Evolutionary conservation across 2,888 invertebrate genomes (phyloP).

Genomic region (Catonia carolina): DNA sequence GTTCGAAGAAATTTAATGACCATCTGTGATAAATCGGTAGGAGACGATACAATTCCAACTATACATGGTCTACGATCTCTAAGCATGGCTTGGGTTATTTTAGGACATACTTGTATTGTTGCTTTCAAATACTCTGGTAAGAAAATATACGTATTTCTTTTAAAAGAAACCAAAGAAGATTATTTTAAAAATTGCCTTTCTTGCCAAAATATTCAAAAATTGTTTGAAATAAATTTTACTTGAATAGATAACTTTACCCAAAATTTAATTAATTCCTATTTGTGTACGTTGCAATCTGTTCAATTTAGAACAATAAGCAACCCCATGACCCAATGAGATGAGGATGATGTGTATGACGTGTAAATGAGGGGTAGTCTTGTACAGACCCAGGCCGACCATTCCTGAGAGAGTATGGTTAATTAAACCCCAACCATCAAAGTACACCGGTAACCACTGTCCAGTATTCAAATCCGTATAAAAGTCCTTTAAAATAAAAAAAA

Average conservation of each 20-base stretch:
- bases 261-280: neutral
- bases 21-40: conserved; percentile 64
- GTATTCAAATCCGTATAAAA: too few relatives aligned
- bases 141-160: neutral
- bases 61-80: conserved; percentile 44
- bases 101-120: conserved; percentile 55
- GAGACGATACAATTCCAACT: conserved; percentile 46
- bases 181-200: neutral
- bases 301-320: too few relatives aligned
- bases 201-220: too few relatives aligned
- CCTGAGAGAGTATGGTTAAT: too few relatives aligned
- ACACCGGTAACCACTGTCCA: too few relatives aligned
- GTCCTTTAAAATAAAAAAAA: too few relatives aligned
- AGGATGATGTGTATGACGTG: too few relatives aligned
- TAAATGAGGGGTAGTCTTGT: too few relatives aligned
- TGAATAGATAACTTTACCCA: neutral
- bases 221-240: neutral
- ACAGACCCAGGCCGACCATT: too few relatives aligned
- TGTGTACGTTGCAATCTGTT: too few relatives aligned
- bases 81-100: conserved; percentile 64
- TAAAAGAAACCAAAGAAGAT: neutral
- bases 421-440: too few relatives aligned
- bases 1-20: conserved; percentile 65
- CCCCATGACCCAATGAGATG: too few relatives aligned
- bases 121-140: conserved; percentile 64